These are phyloP conservation scores for Drosophila malerkotliana DNA, from an alignment of 1,140 invertebrate species.

Conservation along the genomic window DNA sequence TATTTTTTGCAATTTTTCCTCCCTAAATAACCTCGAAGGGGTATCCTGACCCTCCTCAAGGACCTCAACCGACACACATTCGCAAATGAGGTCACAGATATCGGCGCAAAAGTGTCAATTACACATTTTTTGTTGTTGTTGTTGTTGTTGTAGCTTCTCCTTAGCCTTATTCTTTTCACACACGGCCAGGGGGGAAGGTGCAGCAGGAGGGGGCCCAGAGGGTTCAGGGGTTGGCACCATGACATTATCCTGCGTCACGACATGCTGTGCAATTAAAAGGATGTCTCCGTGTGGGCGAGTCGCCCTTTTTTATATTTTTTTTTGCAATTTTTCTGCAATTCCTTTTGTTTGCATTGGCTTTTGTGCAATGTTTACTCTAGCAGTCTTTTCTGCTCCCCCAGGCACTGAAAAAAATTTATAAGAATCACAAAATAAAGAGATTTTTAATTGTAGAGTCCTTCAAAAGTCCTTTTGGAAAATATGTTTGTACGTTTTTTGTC, in stretches of 20 bases:
- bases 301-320: neutral
- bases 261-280: constrained; percentile 57
- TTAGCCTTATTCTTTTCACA: constrained; percentile 34
- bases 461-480: too few species aligned
- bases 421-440: too few species aligned
- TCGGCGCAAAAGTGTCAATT: constrained; percentile 77
- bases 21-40: constrained; percentile 12
- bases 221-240: constrained; percentile 11
- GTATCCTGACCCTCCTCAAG: constrained; percentile 77
- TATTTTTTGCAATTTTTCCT: neutral
- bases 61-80: constrained; percentile 67
- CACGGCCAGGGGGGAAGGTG: neutral
- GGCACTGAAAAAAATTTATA: constrained; percentile 10
- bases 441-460: too few species aligned
- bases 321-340: constrained; percentile 31
- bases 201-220: neutral
- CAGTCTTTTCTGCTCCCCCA: neutral
- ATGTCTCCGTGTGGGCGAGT: constrained; percentile 19
- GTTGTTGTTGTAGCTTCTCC: constrained; percentile 33
- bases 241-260: constrained; percentile 17
- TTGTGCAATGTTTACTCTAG: constrained; percentile 18
- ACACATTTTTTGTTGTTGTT: constrained; percentile 56
- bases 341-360: constrained; percentile 33
- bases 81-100: constrained; percentile 77
- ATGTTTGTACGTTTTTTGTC: too few species aligned